Conservation (phyloP, 2,888 invertebrate species). For the Uropetala carovei region DNA sequence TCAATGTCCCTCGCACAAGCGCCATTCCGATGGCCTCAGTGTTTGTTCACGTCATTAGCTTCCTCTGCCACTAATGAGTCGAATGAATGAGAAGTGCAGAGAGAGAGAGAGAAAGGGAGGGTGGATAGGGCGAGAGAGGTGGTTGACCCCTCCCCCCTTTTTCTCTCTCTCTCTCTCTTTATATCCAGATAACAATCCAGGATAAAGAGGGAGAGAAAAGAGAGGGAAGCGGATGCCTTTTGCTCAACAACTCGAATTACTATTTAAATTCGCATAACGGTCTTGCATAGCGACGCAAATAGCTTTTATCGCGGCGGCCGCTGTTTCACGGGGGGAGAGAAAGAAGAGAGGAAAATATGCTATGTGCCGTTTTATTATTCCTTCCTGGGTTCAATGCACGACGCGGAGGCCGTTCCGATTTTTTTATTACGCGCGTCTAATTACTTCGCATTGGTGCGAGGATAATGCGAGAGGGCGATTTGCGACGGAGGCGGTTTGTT, state of each 20-base stretch:
- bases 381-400: background rate
- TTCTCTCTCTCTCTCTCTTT: background rate
- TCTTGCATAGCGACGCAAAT: slow-evolving; percentile 21
- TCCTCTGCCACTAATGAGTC: slow-evolving; percentile 39
- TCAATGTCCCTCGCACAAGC: background rate
- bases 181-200: background rate
- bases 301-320: background rate
- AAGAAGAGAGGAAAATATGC: background rate
- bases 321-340: background rate
- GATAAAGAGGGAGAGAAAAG: no score
- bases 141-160: background rate
- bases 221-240: background rate
- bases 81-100: background rate
- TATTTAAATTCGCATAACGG: slow-evolving; percentile 3
- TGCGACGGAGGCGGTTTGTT: background rate
- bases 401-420: background rate
- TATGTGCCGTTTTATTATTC: background rate
- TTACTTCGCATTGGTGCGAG: background rate
- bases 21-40: background rate
- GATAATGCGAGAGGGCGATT: background rate
- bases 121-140: slow-evolving; percentile 14
- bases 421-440: background rate
- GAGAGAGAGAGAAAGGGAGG: no score
- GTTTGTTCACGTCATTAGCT: slow-evolving; percentile 20
- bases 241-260: background rate